These are phyloP conservation scores for Eupelmus urozonus DNA, from an alignment of 2,888 invertebrate genomes.

Conservation along the genomic window DNA sequence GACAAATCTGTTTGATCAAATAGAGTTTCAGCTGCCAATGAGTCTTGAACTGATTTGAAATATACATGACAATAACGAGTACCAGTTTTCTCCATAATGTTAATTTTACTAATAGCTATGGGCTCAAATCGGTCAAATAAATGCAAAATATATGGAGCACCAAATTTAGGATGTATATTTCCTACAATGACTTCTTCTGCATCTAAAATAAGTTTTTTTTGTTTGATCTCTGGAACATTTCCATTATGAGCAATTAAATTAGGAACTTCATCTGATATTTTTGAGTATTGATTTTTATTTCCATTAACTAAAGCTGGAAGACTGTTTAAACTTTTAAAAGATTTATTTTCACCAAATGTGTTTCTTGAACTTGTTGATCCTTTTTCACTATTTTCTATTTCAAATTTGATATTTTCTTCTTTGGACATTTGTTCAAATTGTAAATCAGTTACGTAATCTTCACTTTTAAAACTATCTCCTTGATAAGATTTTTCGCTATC, in stretches of 20 bases:
- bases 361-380: neutral
- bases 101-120: constrained; percentile 65
- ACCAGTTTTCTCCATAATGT: constrained; percentile 28
- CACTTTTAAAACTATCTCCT: neutral
- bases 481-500: neutral
- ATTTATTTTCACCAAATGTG: neutral
- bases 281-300: neutral
- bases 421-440: no score
- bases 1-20: constrained; percentile 64
- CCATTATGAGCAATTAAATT: constrained; percentile 30
- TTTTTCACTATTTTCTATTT: neutral
- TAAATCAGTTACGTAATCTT: no score
- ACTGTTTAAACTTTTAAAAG: neutral
- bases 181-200: constrained; percentile 70
- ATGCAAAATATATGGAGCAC: constrained; percentile 67
- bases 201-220: constrained; percentile 32
- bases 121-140: constrained; percentile 68
- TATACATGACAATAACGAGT: constrained; percentile 70
- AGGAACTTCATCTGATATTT: constrained; percentile 29
- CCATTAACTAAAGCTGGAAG: neutral
- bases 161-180: constrained; percentile 65
- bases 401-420: neutral
- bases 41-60: constrained; percentile 63
- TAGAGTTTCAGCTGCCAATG: constrained; percentile 60
- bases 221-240: neutral